These are phyloP conservation scores for Stomorhina lunata DNA, from an alignment of 2,888 invertebrate genomes.

Conservation along the genomic window DNA sequence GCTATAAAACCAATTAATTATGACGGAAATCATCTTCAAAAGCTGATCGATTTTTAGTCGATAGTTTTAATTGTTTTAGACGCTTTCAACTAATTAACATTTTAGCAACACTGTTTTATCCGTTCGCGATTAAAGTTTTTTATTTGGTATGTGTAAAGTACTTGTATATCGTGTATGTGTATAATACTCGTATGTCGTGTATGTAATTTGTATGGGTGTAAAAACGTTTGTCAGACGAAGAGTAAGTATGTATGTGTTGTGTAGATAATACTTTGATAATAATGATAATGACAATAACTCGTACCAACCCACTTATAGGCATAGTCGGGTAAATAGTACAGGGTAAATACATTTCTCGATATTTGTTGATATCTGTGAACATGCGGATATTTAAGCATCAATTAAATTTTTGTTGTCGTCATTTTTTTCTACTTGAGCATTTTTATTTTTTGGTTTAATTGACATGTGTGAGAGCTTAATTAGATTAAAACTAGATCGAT, in stretches of 20 bases:
- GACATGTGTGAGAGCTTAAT: conserved; percentile 24
- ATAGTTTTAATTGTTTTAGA: neutral
- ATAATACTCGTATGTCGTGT: neutral
- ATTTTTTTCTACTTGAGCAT: neutral
- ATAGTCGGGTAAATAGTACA: neutral
- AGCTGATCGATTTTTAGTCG: neutral
- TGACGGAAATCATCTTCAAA: neutral
- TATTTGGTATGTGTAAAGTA: neutral
- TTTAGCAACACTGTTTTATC: conserved; percentile 7
- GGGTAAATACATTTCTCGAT: neutral
- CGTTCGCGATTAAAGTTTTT: neutral
- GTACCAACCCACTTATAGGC: neutral
- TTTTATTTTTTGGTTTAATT: conserved; percentile 13
- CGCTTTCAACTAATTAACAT: neutral
- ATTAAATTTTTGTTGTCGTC: neutral
- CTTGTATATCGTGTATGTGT: neutral
- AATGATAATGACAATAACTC: neutral
- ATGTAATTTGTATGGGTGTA: neutral
- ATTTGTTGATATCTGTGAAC: neutral
- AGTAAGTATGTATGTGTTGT: neutral
- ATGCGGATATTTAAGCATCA: conserved; percentile 4
- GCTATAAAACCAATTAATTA: neutral
- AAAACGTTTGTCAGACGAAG: neutral
- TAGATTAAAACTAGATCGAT: conserved; percentile 7
- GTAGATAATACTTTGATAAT: neutral